A percentile compares a stretch with the other conserved stretches of the same genome.
These are phyloP conservation scores for Bugulina stolonifera DNA, from an alignment of 2,888 invertebrate genomes.

Conservation along the genomic window DNA sequence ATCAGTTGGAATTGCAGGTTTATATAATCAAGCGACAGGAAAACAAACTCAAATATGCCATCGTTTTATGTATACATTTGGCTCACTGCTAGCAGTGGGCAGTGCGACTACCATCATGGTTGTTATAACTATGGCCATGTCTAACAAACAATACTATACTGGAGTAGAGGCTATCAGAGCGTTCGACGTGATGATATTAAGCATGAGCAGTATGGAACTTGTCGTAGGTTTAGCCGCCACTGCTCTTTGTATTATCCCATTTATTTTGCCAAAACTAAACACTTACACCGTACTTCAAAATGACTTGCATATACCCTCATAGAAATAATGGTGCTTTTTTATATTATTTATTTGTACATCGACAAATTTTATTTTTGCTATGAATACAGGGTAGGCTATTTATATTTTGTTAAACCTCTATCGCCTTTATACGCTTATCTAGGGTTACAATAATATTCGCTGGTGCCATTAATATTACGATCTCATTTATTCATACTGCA, in stretches of 20 bases:
- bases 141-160: conserved; percentile 5
- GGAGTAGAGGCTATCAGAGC: conserved; percentile 6
- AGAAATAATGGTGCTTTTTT: too few relatives aligned
- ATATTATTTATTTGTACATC: too few relatives aligned
- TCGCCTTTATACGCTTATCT: too few relatives aligned
- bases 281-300: too few relatives aligned
- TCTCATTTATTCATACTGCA: too few relatives aligned
- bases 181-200: conserved; percentile 13
- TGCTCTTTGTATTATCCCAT: background rate
- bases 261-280: background rate
- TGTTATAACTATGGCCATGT: background rate
- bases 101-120: background rate
- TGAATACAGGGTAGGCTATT: too few relatives aligned
- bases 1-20: background rate
- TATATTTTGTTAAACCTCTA: too few relatives aligned
- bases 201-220: conserved; percentile 16
- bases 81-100: conserved; percentile 5
- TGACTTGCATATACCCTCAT: too few relatives aligned
- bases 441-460: too few relatives aligned
- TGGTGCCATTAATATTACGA: too few relatives aligned
- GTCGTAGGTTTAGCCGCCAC: background rate
- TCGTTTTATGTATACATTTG: background rate
- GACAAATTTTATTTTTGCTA: too few relatives aligned
- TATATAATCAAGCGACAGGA: background rate
- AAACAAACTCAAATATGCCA: background rate